Percentiles rank a stretch among this genome's conserved stretches.
Conservation (phyloP, 2,888 invertebrate species). For the Lissocephala sabroskyi region DNA sequence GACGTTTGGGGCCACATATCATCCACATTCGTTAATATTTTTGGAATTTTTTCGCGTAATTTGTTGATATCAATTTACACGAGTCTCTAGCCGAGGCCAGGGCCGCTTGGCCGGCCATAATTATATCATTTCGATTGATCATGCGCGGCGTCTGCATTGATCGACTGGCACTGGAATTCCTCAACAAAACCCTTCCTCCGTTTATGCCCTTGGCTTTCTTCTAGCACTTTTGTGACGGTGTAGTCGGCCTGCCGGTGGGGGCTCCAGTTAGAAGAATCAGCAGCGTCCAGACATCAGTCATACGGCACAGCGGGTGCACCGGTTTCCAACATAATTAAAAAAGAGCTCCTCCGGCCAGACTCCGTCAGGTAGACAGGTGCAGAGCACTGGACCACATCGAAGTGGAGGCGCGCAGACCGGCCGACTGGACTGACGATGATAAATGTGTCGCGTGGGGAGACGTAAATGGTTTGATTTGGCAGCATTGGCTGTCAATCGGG, state of each 20-base stretch:
- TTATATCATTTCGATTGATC: constrained; percentile 66
- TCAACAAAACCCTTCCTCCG: neutral
- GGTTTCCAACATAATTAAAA: constrained; percentile 47
- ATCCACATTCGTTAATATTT: constrained; percentile 64
- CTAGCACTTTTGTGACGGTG: constrained; percentile 28
- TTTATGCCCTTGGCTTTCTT: neutral
- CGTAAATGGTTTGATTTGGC: constrained; percentile 65
- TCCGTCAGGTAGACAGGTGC: no score
- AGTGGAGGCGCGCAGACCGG: constrained; percentile 13
- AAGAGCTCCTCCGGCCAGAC: constrained; percentile 25
- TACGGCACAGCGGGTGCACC: constrained; percentile 53
- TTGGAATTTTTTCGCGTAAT: constrained; percentile 63
- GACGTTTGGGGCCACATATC: constrained; percentile 54
- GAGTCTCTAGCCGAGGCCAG: constrained; percentile 23
- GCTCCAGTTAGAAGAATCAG: constrained; percentile 43
- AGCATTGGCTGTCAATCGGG: constrained; percentile 18
- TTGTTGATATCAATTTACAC: constrained; percentile 65
- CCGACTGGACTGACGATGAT: constrained; percentile 44
- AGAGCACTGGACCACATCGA: no score
- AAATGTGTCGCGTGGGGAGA: constrained; percentile 52
- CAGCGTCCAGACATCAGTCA: constrained; percentile 8
- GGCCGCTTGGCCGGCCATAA: constrained; percentile 34
- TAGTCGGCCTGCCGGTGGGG: constrained; percentile 15
- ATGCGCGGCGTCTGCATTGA: constrained; percentile 35
- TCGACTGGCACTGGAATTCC: neutral